Conservation (phyloP, 2,888 invertebrate species). For the Acleris holmiana region DNA sequence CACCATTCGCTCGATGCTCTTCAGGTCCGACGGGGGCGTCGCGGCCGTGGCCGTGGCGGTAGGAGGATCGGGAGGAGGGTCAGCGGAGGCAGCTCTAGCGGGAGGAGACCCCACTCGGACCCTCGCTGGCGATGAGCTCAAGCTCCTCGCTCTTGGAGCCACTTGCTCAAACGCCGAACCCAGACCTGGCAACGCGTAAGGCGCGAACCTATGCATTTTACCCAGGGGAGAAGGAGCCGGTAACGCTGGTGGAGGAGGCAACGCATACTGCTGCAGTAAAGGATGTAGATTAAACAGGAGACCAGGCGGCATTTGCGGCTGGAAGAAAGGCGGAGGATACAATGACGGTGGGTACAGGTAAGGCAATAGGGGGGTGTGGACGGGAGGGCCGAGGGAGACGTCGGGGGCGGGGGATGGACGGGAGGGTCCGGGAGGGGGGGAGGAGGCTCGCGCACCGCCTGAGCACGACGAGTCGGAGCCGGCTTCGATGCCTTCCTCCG, state of each 20-base stretch:
- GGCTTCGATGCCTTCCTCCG: constrained; percentile 87
- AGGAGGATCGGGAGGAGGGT: constrained; percentile 82
- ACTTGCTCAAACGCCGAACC: constrained; percentile 96
- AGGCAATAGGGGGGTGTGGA: constrained; percentile 96
- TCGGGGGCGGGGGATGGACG: constrained; percentile 93
- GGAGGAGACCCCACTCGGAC: constrained; percentile 69
- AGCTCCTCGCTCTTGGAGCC: constrained; percentile 88
- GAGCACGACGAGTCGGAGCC: constrained; percentile 91
- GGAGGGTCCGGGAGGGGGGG: constrained; percentile 85
- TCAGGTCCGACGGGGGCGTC: constrained; percentile 91
- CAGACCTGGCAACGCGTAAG: constrained; percentile 92
- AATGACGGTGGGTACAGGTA: constrained; percentile 96
- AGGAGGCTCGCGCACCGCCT: constrained; percentile 84
- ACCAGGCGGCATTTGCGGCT: constrained; percentile 92
- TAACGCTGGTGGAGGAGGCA: constrained; percentile 87
- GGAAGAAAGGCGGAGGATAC: constrained; percentile 91
- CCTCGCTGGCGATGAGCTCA: constrained; percentile 85
- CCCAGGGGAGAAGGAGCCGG: constrained; percentile 87
- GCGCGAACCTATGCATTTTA: constrained; percentile 91
- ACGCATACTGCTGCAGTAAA: constrained; percentile 93
- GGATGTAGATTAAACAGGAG: constrained; percentile 95
- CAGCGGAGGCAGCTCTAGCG: constrained; percentile 79
- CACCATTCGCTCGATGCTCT: constrained; percentile 98
- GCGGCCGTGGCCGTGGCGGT: constrained; percentile 81
- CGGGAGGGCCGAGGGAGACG: constrained; percentile 96